Conservation (phyloP, 2,888 invertebrate species). For the Eurytoma californica region DNA sequence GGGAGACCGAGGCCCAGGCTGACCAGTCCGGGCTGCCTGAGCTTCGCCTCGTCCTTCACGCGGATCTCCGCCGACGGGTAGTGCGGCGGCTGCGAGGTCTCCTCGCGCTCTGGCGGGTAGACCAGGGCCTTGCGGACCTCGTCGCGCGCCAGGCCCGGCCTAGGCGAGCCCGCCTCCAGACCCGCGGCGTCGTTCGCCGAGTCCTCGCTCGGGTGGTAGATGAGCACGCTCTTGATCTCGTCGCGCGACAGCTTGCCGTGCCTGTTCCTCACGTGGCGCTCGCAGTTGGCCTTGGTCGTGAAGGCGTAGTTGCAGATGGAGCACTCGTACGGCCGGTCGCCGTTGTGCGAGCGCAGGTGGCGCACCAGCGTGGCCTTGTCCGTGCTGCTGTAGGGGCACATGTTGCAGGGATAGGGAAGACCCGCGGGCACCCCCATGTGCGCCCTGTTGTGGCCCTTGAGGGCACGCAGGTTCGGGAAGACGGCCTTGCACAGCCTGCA, state of each 20-base stretch:
- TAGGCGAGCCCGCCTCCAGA: constrained; percentile 60
- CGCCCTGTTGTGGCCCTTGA: constrained; percentile 93
- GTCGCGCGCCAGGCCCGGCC: constrained; percentile 59
- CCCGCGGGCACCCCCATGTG: constrained; percentile 84
- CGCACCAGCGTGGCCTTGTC: constrained; percentile 94
- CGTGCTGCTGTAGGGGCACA: constrained; percentile 91
- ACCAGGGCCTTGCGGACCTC: constrained; percentile 68
- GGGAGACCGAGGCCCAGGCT: constrained; percentile 27
- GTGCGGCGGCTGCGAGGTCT: constrained; percentile 25
- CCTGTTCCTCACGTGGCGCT: constrained; percentile 93
- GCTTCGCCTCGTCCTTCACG: constrained; percentile 61
- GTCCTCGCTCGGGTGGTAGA: constrained; percentile 91
- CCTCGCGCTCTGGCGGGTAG: constrained; percentile 62
- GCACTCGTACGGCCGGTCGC: constrained; percentile 96
- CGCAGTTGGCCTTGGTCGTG: constrained; percentile 98
- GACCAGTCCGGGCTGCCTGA: constrained; percentile 49
- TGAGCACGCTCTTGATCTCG: constrained; percentile 91
- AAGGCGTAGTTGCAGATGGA: constrained; percentile 97
- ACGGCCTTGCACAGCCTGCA: constrained; percentile 92
- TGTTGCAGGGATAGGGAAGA: constrained; percentile 93
- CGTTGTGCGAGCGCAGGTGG: constrained; percentile 95
- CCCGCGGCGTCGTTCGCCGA: constrained; percentile 86
- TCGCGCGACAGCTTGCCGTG: constrained; percentile 91
- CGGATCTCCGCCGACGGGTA: constrained; percentile 61
- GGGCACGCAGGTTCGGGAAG: constrained; percentile 90